Percentiles rank a stretch among this genome's conserved stretches.
phyloP scores from a whole-genome alignment of 2,888 invertebrate species.

The Mamestra brassicae region DNA sequence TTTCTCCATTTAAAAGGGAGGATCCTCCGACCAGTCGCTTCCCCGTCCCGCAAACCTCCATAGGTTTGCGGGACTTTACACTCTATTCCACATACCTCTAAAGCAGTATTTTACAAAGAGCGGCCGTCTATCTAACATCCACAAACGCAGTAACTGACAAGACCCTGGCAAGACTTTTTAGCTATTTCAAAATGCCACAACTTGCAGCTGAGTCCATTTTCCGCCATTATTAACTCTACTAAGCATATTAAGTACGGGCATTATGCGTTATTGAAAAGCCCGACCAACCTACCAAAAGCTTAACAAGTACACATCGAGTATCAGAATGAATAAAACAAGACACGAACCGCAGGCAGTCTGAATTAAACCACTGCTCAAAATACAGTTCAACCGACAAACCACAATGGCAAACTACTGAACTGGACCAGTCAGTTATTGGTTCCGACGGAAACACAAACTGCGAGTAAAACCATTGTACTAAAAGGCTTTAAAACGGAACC shows the following conservation, averaged over 20 bases:
- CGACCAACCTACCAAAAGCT: neutral
- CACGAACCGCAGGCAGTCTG: slow-evolving; percentile 8
- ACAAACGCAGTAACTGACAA: neutral
- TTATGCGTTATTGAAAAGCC: neutral
- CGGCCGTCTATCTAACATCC: no score
- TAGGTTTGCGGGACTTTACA: no score
- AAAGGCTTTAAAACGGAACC: neutral
- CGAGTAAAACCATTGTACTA: neutral
- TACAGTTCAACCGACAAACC: neutral
- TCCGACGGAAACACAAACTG: neutral
- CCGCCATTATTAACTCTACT: neutral
- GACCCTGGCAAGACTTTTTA: no score
- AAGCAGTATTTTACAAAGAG: no score
- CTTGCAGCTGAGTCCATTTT: neutral
- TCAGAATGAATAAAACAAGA: slow-evolving; percentile 2
- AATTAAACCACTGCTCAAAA: slow-evolving; percentile 5
- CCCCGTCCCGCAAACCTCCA: no score
- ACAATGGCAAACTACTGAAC: neutral
- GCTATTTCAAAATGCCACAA: no score
- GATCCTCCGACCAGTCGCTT: no score
- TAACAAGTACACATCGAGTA: neutral
- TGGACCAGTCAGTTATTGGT: neutral
- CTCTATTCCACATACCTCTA: no score
- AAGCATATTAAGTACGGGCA: neutral
- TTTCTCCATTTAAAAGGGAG: no score